These are phyloP conservation scores for Drosophila eohydei DNA, from an alignment of 2,888 invertebrate species.

Conservation along the genomic window DNA sequence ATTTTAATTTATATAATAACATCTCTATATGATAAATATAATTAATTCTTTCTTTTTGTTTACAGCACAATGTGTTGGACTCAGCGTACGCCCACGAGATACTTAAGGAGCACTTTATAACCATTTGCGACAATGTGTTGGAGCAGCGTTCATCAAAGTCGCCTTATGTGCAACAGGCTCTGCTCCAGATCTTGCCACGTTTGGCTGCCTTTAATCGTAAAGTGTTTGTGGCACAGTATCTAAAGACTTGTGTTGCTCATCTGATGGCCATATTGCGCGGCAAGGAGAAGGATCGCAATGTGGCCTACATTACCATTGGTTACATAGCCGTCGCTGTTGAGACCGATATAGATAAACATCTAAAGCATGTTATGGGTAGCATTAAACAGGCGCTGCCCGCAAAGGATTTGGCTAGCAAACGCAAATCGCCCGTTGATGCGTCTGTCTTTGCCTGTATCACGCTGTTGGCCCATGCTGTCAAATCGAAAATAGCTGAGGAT, in stretches of 20 bases:
- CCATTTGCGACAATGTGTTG: constrained; percentile 91
- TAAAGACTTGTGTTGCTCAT: constrained; percentile 91
- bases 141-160: constrained; percentile 91
- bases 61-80: constrained; percentile 88
- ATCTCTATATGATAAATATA: too few species aligned
- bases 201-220: constrained; percentile 96
- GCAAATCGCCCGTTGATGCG: constrained; percentile 91
- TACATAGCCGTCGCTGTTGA: constrained; percentile 95
- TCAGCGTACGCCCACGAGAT: constrained; percentile 94
- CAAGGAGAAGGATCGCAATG: constrained; percentile 93
- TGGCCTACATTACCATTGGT: constrained; percentile 96
- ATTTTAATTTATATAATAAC: background rate
- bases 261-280: constrained; percentile 91
- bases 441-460: constrained; percentile 97
- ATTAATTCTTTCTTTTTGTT: background rate
- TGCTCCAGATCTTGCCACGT: constrained; percentile 94
- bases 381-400: constrained; percentile 91
- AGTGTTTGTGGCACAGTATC: constrained; percentile 91
- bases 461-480: constrained; percentile 94
- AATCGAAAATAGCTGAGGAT: constrained; percentile 90
- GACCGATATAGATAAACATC: constrained; percentile 91
- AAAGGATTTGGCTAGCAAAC: constrained; percentile 91
- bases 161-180: constrained; percentile 93
- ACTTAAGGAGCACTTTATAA: constrained; percentile 92
- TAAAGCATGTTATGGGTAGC: constrained; percentile 94